These are phyloP conservation scores for Colinus virginianus DNA, from an alignment of 2,113 vertebrate species.

Conservation along the genomic window DNA sequence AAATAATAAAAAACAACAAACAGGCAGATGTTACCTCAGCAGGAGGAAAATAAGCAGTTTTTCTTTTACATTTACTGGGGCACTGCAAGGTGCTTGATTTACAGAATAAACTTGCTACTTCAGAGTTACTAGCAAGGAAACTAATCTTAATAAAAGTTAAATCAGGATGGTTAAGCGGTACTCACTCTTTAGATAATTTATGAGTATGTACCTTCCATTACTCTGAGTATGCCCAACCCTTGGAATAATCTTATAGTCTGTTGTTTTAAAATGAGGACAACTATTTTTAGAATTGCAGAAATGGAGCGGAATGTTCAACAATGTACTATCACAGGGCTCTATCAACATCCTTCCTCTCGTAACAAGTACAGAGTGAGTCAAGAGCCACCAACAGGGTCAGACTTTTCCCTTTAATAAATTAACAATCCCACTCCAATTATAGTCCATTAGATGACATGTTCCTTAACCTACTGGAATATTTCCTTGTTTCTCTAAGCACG, in stretches of 20 bases:
- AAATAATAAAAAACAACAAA: neutral
- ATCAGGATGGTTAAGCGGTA: neutral
- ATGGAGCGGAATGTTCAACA: constrained; percentile 64
- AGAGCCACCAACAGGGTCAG: neutral
- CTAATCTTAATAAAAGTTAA: constrained; percentile 32
- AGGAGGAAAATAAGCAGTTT: neutral
- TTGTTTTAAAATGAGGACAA: constrained; percentile 60
- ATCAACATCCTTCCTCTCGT: neutral
- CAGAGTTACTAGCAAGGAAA: constrained; percentile 4
- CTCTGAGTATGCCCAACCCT: constrained; percentile 13
- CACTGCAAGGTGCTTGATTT: neutral
- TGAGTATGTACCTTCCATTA: constrained; percentile 45
- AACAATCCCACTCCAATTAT: neutral
- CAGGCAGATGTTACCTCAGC: neutral
- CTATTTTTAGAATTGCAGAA: constrained; percentile 67
- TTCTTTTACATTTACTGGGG: neutral
- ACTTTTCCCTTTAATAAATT: neutral
- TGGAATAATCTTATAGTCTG: constrained; percentile 51
- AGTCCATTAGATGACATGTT: neutral
- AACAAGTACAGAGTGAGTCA: neutral
- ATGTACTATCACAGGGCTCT: neutral
- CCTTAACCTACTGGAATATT: neutral
- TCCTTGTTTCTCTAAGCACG: neutral
- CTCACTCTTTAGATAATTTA: constrained; percentile 65
- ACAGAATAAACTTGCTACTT: neutral